A percentile compares a stretch with the other conserved stretches of the same genome.
Evolutionary conservation across 2,113 vertebrate genomes (phyloP).

Genomic region (Psophia crepitans): DNA sequence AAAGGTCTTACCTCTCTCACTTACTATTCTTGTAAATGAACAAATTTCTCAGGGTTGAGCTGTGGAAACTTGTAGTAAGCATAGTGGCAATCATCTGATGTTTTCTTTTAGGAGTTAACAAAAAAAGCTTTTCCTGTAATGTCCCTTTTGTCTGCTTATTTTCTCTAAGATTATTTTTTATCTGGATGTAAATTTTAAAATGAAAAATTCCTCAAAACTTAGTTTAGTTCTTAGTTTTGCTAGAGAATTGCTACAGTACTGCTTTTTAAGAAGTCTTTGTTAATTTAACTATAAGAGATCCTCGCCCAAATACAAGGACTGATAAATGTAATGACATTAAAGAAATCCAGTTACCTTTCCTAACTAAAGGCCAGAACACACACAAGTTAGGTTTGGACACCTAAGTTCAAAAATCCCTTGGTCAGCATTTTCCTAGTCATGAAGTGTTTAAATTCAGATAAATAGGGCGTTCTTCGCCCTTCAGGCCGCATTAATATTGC

Average conservation of each 20-base stretch:
- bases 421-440: conserved; percentile 18
- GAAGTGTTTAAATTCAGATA: conserved; percentile 11
- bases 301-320: neutral
- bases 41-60: neutral
- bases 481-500: neutral
- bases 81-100: neutral
- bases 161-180: neutral
- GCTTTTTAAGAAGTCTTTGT: neutral
- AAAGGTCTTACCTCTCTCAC: neutral
- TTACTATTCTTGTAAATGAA: neutral
- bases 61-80: neutral
- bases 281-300: conserved; percentile 1
- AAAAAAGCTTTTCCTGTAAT: neutral
- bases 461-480: neutral
- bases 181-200: neutral
- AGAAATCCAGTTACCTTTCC: conserved; percentile 45
- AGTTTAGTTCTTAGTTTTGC: neutral
- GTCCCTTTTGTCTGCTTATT: neutral
- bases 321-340: conserved; percentile 41
- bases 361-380: neutral
- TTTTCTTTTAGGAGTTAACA: neutral
- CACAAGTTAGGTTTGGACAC: conserved; percentile 3
- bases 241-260: neutral
- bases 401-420: neutral
- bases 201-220: neutral